Percentiles rank a stretch among this genome's conserved stretches.
Evolutionary conservation across 2,113 vertebrate species (phyloP).

Genomic region (Coreoperca whiteheadi): DNA sequence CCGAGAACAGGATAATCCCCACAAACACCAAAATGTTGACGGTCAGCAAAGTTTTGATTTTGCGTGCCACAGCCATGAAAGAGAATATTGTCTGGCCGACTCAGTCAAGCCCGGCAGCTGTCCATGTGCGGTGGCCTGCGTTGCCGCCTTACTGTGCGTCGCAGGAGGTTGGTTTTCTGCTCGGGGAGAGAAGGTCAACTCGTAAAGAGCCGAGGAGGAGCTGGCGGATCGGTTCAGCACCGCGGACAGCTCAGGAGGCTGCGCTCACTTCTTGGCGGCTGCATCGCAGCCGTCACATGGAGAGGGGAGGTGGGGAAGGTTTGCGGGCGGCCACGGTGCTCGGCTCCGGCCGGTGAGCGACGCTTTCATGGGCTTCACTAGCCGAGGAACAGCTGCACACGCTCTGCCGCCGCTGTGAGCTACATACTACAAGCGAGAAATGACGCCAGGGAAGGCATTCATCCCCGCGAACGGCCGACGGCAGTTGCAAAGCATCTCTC

Average conservation of each 20-base stretch:
- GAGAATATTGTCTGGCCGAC: conserved; percentile 75
- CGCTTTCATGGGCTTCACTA: conserved; percentile 14
- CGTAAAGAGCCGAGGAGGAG: conserved; percentile 32
- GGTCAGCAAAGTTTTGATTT: conserved; percentile 99
- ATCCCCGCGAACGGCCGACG: conserved; percentile 35
- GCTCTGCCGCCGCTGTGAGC: conserved; percentile 15
- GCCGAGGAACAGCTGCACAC: conserved; percentile 44
- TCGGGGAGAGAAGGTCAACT: conserved; percentile 53
- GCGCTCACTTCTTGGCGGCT: conserved; percentile 43
- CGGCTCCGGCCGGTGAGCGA: conserved; percentile 5
- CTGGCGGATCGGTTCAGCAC: conserved; percentile 79
- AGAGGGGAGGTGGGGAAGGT: conserved; percentile 34
- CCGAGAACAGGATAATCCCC: conserved; percentile 97
- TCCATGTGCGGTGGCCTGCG: conserved; percentile 69
- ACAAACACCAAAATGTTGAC: conserved; percentile 98
- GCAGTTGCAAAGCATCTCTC: conserved; percentile 58
- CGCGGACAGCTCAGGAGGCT: conserved; percentile 73
- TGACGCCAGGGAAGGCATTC: conserved; percentile 43
- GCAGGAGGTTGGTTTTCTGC: conserved; percentile 29
- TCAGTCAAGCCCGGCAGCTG: conserved; percentile 79
- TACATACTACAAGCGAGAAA: conserved; percentile 59
- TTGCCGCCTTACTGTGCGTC: conserved; percentile 47
- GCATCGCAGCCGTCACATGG: conserved; percentile 30
- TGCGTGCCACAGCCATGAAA: conserved; percentile 98
- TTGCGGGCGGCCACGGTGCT: conserved; percentile 17